Conservation (phyloP, 2,797 vertebrate species). For the Argentina silus region DNA sequence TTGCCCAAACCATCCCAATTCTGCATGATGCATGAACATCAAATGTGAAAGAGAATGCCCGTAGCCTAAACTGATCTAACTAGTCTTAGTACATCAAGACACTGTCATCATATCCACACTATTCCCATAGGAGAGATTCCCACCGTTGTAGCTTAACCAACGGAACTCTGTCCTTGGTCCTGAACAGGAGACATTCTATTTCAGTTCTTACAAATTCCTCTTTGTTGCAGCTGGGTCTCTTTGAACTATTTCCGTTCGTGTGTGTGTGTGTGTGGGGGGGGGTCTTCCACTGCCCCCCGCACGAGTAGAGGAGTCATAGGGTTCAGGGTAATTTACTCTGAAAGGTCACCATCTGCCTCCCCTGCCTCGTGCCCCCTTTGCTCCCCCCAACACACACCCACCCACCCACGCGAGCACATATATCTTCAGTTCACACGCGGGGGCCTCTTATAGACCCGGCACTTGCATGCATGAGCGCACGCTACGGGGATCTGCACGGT, state of each 20-base stretch:
- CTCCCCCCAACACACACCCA: background rate
- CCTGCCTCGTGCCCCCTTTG: constrained; percentile 43
- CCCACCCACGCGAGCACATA: constrained; percentile 10
- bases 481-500: constrained; percentile 27
- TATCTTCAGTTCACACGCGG: background rate
- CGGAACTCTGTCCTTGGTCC: constrained; percentile 27
- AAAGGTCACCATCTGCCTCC: constrained; percentile 11
- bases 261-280: background rate
- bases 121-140: background rate
- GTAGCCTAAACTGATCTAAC: background rate
- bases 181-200: background rate
- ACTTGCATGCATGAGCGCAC: constrained; percentile 9
- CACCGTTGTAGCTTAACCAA: background rate
- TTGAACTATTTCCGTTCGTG: constrained; percentile 30
- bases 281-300: background rate
- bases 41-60: background rate
- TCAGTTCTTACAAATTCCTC: constrained; percentile 60
- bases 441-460: constrained; percentile 7
- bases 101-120: background rate
- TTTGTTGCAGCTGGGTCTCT: constrained; percentile 58
- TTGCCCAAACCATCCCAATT: background rate
- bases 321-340: constrained; percentile 7
- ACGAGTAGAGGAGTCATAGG: background rate
- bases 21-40: background rate
- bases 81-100: background rate